These are phyloP conservation scores for Heliconius congener DNA, from an alignment of 1,140 invertebrate genomes.

Conservation along the genomic window DNA sequence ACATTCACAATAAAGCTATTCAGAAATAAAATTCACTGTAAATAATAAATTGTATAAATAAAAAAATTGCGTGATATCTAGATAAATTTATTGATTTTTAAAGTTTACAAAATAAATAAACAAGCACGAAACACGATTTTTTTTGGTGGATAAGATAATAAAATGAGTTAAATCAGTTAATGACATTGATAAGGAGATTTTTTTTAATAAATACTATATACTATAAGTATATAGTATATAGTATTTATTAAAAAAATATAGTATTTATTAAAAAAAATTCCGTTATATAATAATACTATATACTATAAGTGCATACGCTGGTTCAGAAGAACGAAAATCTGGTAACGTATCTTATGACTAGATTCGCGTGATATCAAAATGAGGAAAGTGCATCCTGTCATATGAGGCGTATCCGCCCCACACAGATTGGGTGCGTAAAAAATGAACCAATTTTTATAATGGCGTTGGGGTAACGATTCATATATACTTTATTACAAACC, in stretches of 20 bases:
- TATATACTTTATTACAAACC: conserved; percentile 74
- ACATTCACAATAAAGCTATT: neutral
- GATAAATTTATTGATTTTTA: neutral
- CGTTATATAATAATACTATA: too few species aligned
- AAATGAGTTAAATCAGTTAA: neutral
- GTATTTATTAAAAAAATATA: too few species aligned
- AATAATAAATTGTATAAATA: too few species aligned
- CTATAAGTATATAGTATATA: too few species aligned
- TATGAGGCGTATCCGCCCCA: conserved; percentile 75
- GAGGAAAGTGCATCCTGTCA: conserved; percentile 76
- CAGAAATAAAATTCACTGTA: too few species aligned
- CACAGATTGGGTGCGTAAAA: conserved; percentile 70
- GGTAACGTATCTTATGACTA: conserved; percentile 60
- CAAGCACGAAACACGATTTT: neutral
- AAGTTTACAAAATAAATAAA: neutral
- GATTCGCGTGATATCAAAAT: conserved; percentile 65
- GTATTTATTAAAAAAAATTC: too few species aligned
- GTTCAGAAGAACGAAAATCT: conserved; percentile 49
- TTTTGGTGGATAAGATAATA: neutral
- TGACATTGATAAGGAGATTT: too few species aligned
- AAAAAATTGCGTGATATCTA: too few species aligned
- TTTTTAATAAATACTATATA: too few species aligned
- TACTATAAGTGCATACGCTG: too few species aligned
- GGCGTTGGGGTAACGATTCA: conserved; percentile 61
- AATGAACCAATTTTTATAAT: conserved; percentile 79